Evolutionary conservation across 2,113 vertebrate species (phyloP).

Genomic region (Crypturellus undulatus): DNA sequence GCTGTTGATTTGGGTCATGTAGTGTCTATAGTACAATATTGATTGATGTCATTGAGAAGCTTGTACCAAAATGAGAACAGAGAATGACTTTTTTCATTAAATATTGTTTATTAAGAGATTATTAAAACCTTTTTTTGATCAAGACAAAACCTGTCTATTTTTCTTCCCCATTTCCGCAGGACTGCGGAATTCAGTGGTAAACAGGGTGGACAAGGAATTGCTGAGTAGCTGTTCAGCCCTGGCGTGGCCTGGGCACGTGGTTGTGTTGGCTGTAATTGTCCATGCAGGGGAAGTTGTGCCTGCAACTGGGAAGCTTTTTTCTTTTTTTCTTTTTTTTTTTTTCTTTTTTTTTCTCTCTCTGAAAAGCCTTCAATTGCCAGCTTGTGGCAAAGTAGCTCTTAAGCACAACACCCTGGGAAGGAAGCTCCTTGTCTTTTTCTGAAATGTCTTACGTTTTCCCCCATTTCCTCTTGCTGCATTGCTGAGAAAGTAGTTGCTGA

Average conservation of each 20-base stretch:
- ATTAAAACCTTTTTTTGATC: not conserved
- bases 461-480: not conserved
- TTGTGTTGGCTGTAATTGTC: not conserved
- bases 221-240: not conserved
- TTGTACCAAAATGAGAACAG: not conserved
- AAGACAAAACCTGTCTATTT: not conserved
- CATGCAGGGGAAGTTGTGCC: not conserved
- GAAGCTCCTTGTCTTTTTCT: slow-evolving; percentile 30
- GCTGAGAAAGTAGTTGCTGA: slow-evolving; percentile 32
- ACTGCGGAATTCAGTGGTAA: not conserved
- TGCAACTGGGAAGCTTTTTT: not conserved
- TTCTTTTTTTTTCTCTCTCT: not conserved
- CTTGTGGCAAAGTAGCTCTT: not conserved
- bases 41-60: not conserved
- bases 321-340: too few species aligned
- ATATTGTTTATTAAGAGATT: not conserved
- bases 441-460: not conserved
- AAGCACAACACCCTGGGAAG: not conserved
- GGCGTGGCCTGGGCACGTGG: not conserved
- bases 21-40: not conserved
- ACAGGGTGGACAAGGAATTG: not conserved
- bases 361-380: not conserved
- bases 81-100: not conserved
- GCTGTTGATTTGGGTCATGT: not conserved
- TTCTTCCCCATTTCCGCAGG: not conserved